Percentiles rank a stretch among this genome's conserved stretches.
Conservation (phyloP, 2,888 invertebrate genomes). For the Caenorhabditis doughertyi region DNA sequence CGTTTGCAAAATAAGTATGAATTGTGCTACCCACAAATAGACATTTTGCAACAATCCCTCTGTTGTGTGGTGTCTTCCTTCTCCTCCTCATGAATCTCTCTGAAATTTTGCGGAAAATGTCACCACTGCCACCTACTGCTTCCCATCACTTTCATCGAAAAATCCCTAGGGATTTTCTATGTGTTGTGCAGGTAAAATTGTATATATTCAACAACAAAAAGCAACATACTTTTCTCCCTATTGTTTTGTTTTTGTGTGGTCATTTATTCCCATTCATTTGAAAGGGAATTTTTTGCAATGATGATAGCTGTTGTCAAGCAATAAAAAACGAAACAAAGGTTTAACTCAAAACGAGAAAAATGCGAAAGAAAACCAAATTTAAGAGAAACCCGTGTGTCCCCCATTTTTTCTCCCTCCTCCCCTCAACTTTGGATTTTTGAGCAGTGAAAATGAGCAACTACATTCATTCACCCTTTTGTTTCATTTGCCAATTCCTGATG, state of each 20-base stretch:
- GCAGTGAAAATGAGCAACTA: constrained; percentile 36
- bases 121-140: constrained; percentile 9
- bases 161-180: constrained; percentile 9
- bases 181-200: constrained; percentile 44
- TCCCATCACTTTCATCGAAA: constrained; percentile 1
- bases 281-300: constrained; percentile 24
- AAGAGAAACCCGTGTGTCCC: constrained; percentile 23
- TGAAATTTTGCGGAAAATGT: constrained; percentile 14
- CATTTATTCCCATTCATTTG: neutral
- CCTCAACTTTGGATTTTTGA: constrained; percentile 13
- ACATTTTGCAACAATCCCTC: constrained; percentile 27
- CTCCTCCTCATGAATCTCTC: constrained; percentile 32
- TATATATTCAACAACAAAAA: constrained; percentile 1
- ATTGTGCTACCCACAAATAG: constrained; percentile 4
- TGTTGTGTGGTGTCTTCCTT: constrained; percentile 45
- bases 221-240: constrained; percentile 31
- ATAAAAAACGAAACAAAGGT: neutral
- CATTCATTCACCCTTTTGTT: constrained; percentile 16
- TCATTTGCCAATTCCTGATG: constrained; percentile 9
- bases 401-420: constrained; percentile 7
- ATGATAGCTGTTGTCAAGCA: constrained; percentile 11
- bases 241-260: constrained; percentile 50
- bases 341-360: neutral
- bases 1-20: neutral
- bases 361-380: constrained; percentile 7